Evolutionary conservation across 1,140 invertebrate genomes (phyloP), one percentile per base, ranked within the genome.

Genomic region (Venturia canescens): DNA sequence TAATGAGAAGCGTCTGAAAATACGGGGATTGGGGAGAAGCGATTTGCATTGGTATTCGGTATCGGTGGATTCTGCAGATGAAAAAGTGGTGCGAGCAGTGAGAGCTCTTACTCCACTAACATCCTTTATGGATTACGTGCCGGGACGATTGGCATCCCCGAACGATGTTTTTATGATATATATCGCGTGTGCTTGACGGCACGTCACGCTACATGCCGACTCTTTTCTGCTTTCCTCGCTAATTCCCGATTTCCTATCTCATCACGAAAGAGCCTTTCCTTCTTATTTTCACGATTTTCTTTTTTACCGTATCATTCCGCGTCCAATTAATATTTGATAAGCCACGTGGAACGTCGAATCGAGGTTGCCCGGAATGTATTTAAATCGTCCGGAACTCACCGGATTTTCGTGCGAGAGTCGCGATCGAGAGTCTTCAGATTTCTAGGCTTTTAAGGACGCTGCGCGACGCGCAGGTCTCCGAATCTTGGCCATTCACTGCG

Each of bases 161-260:
- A 60, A 69, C 78, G 34, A 79, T 80, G 84, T 86, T 86, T 84
- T 83, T 78, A 84, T 85, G 74, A 80, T 80, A 79, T 85, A 60
- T 60, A 77, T 66, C 71, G 44, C 74, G 50, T 29, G 53, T 76
- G 38, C 18, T 72, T 31, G 26, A 60, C 53, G 83, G 82, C 78
- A 86, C 80, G 82, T 50, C 76, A 21, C 27, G 50, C 81, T 53
- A 76, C 82, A 69, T 69, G 57, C 21, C 23, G 38, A 67, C 69
- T 71, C 72, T 80, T 85, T 86, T 87, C 84, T 85, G 84, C 86
- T 87, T 84, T 86, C 86, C 83, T 87, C 82, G 85, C 76, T 66
- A 76, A 83, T 74, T 77, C 44, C 31, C 31, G 60, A 77, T 77
- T 77, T 77, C 21, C 75, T 66, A 77, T 77, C 57, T 48, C 57